Evolutionary conservation across 2,888 invertebrate genomes (phyloP), one percentile per base, ranked within the genome.

Genomic region (Stenichneumon culpator): DNA sequence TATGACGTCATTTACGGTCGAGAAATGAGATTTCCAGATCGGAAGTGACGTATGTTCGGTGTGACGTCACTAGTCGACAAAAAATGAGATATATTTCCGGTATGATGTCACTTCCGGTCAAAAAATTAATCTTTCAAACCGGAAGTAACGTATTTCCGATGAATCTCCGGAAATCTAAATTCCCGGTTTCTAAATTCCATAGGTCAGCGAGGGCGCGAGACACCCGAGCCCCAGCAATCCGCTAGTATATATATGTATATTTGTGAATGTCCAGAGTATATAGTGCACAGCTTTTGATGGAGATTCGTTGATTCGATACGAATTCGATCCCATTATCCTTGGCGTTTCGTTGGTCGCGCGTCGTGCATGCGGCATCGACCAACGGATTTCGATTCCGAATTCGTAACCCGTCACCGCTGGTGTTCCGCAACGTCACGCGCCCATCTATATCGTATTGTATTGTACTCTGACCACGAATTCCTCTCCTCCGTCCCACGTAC

Each of bases 351-450:
- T 78, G 77, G 36, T 50, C 77, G 86, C 50, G 60, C 82, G 75
- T 77, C 75, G 81, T 79, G 79, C 84, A 84, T 86, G 70, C 83
- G 65, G 36, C 69, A 83, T 63, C 73, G 82, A 78, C 80, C 73
- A 86, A 74, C 83, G 83, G 83, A 88, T 88, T 82, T 87, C 87
- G 80, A 86, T 86, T 84, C 79, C 60, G 77, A 86, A 87, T 85
- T 86, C 79, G 77, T 83, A 84, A 86, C 84, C 79, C 73, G 73
- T 74, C 84, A 81, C 79, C 79, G 72, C 79, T 86, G 84, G 82
- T 87, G 79, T 83, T 87, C 83, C 77, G 79, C 86, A 86, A 77
- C 83, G 86, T 84, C 84, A 82, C 84, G 83, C 80, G 68, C 60
- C 63, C 63, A 78, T 84, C 80, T 57, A 79, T 77, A 79, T 32